Conservation (phyloP, 2,888 invertebrate species). For the Erannis defoliaria region DNA sequence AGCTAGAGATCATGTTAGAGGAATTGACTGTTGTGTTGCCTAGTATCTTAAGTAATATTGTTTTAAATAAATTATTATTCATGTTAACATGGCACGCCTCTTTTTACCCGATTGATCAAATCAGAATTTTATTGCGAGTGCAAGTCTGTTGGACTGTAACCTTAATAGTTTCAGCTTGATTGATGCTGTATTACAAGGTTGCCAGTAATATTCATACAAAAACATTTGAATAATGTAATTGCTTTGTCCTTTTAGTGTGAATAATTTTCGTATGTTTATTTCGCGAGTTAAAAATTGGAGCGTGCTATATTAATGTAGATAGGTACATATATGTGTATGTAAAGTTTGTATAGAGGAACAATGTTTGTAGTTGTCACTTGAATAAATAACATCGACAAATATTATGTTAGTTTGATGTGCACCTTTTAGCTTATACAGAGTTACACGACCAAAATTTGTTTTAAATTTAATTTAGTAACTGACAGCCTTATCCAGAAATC, state of each 20-base stretch:
- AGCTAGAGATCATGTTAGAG: conserved; percentile 1
- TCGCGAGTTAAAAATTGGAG: neutral
- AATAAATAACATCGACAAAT: conserved; percentile 61
- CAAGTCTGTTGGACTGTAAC: too few species aligned
- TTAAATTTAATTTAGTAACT: too few species aligned
- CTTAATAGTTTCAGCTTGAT: too few species aligned
- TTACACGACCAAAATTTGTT: too few species aligned
- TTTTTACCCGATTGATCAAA: neutral
- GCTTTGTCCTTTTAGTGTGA: too few species aligned
- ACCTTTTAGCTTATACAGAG: too few species aligned
- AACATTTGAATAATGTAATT: too few species aligned
- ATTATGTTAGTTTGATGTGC: neutral
- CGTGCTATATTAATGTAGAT: conserved; percentile 56
- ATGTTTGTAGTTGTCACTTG: conserved; percentile 63
- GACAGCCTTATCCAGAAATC: too few species aligned
- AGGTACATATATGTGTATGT: conserved; percentile 53
- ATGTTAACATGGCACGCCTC: neutral
- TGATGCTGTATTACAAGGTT: too few species aligned
- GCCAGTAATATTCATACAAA: too few species aligned
- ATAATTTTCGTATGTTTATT: neutral
- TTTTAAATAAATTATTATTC: conserved; percentile 42
- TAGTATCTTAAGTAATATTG: conserved; percentile 49
- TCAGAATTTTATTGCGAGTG: too few species aligned
- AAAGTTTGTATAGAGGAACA: conserved; percentile 72
- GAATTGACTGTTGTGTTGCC: conserved; percentile 29